These are phyloP conservation scores for Diarsia dahlii DNA, from an alignment of 2,888 invertebrate species.

Conservation along the genomic window DNA sequence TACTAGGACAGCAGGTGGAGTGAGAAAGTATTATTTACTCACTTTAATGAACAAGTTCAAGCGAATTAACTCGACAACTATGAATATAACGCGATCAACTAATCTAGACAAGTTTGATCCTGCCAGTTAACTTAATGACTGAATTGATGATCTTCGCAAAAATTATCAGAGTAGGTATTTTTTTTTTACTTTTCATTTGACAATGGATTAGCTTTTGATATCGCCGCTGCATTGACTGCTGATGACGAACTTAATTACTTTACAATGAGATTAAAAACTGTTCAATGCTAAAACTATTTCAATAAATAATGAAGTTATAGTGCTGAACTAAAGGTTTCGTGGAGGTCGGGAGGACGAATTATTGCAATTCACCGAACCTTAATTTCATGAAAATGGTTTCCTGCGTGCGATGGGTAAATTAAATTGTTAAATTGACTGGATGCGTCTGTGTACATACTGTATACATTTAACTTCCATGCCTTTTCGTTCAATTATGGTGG, in stretches of 20 bases:
- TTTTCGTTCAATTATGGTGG: background rate
- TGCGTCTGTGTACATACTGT: background rate
- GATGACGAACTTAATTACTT: conserved; percentile 27
- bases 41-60: conserved; percentile 19
- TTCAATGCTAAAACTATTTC: conserved; percentile 28
- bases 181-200: conserved; percentile 29
- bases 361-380: conserved; percentile 24
- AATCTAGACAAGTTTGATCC: conserved; percentile 20
- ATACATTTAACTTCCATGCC: background rate
- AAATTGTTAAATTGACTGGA: conserved; percentile 20
- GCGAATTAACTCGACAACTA: conserved; percentile 12
- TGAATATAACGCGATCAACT: background rate
- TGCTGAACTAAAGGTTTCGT: background rate
- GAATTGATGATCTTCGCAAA: conserved; percentile 29
- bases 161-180: conserved; percentile 29
- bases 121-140: conserved; percentile 17
- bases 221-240: conserved; percentile 11
- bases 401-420: conserved; percentile 7
- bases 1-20: conserved; percentile 30
- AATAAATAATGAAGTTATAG: conserved; percentile 27
- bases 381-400: conserved; percentile 7
- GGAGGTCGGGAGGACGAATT: background rate
- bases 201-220: conserved; percentile 21
- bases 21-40: conserved; percentile 27
- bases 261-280: conserved; percentile 35